A percentile compares a stretch with the other conserved stretches of the same genome.
phyloP scores from a whole-genome alignment of 30 jellyfish, hydroid and myxozoan genomes.

The Cassiopea xamachana region DNA sequence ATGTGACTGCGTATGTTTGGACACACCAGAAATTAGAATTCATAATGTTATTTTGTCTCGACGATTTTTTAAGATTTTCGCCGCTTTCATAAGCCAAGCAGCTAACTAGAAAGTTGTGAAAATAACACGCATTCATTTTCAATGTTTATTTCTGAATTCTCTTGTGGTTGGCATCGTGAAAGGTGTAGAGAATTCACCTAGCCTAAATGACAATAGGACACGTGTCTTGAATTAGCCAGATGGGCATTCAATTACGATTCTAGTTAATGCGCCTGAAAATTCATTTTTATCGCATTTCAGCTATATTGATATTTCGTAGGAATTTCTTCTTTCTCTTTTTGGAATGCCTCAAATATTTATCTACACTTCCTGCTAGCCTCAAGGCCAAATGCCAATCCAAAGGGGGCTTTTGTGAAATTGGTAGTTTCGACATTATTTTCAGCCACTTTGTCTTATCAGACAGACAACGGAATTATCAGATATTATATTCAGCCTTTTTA shows the following conservation, averaged over 20 bases:
- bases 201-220: slow-evolving; percentile 29
- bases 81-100: not conserved
- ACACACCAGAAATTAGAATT: not conserved
- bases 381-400: too few relatives aligned
- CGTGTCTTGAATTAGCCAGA: slow-evolving; percentile 57
- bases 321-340: too few relatives aligned
- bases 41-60: not conserved
- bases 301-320: too few relatives aligned
- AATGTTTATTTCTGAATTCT: slow-evolving; percentile 8
- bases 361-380: too few relatives aligned
- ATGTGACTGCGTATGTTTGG: too few relatives aligned
- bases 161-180: slow-evolving; percentile 35
- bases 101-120: not conserved
- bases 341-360: too few relatives aligned
- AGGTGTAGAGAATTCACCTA: slow-evolving; percentile 19
- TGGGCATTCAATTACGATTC: slow-evolving; percentile 31
- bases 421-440: too few relatives aligned
- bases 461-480: too few relatives aligned
- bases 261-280: not conserved
- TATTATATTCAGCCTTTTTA: too few relatives aligned
- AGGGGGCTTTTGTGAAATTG: too few relatives aligned
- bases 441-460: too few relatives aligned
- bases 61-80: not conserved
- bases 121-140: not conserved
- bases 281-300: not conserved